Evolutionary conservation across 2,888 invertebrate species (phyloP), one percentile per base, ranked within the genome.

Genomic region (Schrankia costaestrigalis): DNA sequence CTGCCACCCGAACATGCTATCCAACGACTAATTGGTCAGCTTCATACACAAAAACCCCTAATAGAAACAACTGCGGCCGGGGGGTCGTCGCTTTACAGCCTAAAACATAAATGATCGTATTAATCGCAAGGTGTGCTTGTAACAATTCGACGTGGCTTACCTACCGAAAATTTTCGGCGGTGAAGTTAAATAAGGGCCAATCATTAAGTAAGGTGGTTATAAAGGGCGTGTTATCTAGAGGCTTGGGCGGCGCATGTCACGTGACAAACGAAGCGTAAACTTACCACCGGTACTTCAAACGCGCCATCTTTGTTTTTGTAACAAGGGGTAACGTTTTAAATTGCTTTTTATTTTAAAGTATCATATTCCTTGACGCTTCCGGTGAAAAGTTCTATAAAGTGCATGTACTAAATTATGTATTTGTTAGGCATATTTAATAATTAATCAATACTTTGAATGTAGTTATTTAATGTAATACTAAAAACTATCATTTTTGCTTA

Each of bases 11-110:
- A 75, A 81, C 81, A 79, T 81, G 82, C 78, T 78, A 78, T 75
- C 72, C 71, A 55, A 64, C 75, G 75, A 80, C 82, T 83, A 83
- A 83, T 84, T 84, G 83, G 81, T 75, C 77, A 75, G 66, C 65
- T 71, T 64, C 75, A 71, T 78, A 76, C 72, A 78, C 75, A 78
- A 81, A 81, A 81, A 80, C 74, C 75, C 77, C 73, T 74, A 75
- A 77, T 70, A 74, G 66, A 64, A 71, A 70, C 72, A 66, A 75
- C 69, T 62, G 70, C 45, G 66, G 60, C 60, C 53, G 65, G 74
- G 75, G 77, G 71, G 66, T 67, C 37, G 67, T 58, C 66, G 59
- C 58, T 64, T 66, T 62, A 69, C 66, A 64, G 55, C 64, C 62
- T 57, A 54, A 63, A 67, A 68, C 61, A 69, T 71, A 66, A 73